phyloP scores from a whole-genome alignment of 2,113 vertebrate genomes.

The Hippocampus mohnikei region DNA sequence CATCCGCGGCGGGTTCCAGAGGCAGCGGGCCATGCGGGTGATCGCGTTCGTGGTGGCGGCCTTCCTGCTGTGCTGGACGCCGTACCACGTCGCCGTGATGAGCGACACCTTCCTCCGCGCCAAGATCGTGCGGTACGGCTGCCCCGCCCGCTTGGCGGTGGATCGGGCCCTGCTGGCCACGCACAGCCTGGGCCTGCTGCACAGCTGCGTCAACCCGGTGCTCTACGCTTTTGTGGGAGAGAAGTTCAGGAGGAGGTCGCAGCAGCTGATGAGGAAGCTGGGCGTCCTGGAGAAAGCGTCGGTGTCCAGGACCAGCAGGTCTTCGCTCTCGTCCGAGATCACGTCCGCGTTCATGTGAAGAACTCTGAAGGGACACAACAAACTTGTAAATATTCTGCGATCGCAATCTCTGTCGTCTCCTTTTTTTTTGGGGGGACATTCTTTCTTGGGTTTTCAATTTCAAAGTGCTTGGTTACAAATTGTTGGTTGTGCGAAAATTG shows the following conservation, averaged over 20 bases:
- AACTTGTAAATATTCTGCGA: no score
- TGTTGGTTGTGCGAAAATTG: no score
- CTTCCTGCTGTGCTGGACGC: slow-evolving; percentile 72
- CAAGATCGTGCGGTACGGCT: slow-evolving; percentile 45
- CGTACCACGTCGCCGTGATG: slow-evolving; percentile 66
- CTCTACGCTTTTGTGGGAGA: slow-evolving; percentile 72
- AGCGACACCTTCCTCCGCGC: slow-evolving; percentile 62
- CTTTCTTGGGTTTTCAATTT: no score
- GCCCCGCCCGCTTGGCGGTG: slow-evolving; percentile 39
- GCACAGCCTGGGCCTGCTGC: slow-evolving; percentile 68
- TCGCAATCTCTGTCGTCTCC: background rate
- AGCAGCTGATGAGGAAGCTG: slow-evolving; percentile 37
- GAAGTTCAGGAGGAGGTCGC: slow-evolving; percentile 61
- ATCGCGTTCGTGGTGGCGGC: slow-evolving; percentile 60
- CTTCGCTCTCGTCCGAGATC: slow-evolving; percentile 55
- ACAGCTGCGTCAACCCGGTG: slow-evolving; percentile 73
- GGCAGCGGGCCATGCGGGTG: slow-evolving; percentile 67
- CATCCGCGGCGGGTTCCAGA: slow-evolving; percentile 58
- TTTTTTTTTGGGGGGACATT: no score
- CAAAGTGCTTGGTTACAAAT: no score
- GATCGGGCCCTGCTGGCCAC: slow-evolving; percentile 57
- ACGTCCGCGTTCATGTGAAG: slow-evolving; percentile 60
- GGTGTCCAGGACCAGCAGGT: slow-evolving; percentile 37
- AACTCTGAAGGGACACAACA: background rate
- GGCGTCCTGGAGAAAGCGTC: slow-evolving; percentile 17